Percentiles rank a stretch among this genome's conserved stretches.
These are phyloP conservation scores for Pyrrhia umbra DNA, from an alignment of 2,888 invertebrate genomes.

Conservation along the genomic window DNA sequence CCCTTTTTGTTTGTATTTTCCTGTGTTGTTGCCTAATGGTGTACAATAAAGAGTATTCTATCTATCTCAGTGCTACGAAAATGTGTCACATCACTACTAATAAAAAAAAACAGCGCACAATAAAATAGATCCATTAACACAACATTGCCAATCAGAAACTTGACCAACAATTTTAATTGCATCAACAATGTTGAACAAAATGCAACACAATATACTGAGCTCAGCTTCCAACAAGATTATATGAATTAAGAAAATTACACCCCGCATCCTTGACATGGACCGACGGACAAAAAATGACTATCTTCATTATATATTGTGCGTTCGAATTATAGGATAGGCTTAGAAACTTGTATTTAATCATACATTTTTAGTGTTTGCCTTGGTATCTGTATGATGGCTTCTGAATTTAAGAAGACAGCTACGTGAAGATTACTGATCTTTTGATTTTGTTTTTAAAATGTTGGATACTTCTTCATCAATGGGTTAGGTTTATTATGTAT, in stretches of 20 bases:
- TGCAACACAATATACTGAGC: conserved; percentile 31
- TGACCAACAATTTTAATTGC: conserved; percentile 47
- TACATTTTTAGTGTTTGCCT: conserved; percentile 42
- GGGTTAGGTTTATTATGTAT: too few species aligned
- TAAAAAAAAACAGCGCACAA: background rate
- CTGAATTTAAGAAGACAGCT: conserved; percentile 21
- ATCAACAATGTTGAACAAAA: conserved; percentile 14
- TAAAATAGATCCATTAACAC: background rate
- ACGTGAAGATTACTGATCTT: too few species aligned
- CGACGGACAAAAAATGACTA: conserved; percentile 54
- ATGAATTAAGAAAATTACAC: conserved; percentile 80
- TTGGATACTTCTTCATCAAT: too few species aligned
- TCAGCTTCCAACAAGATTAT: conserved; percentile 70
- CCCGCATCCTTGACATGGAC: conserved; percentile 58
- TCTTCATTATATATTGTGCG: conserved; percentile 64
- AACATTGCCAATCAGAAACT: conserved; percentile 18
- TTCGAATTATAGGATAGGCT: conserved; percentile 46
- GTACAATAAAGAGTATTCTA: too few species aligned
- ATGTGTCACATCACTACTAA: background rate
- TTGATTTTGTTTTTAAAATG: too few species aligned
- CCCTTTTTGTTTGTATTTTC: too few species aligned
- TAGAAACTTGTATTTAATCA: conserved; percentile 51
- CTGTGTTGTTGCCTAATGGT: too few species aligned
- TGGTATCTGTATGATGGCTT: conserved; percentile 33
- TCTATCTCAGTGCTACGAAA: background rate